These are phyloP conservation scores for Melitaea athalia DNA, from an alignment of 2,888 invertebrate genomes.

Conservation along the genomic window DNA sequence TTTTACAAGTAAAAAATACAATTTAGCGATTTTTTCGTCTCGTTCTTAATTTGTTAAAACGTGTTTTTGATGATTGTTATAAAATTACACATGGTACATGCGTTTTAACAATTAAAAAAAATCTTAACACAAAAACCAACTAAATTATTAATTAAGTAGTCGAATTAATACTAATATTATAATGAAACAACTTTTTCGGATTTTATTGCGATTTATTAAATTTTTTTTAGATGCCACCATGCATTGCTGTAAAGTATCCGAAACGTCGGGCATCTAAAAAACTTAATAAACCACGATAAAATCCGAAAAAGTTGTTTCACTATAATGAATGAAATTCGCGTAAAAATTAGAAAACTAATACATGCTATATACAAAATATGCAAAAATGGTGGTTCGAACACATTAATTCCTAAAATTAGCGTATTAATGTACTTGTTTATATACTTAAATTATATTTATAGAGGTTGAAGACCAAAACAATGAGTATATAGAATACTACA, in stretches of 20 bases:
- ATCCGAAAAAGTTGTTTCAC: no score
- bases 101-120: slow-evolving; percentile 34
- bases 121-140: slow-evolving; percentile 31
- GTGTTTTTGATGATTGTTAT: slow-evolving; percentile 9
- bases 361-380: slow-evolving; percentile 49
- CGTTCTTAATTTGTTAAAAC: slow-evolving; percentile 27
- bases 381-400: slow-evolving; percentile 66
- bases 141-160: slow-evolving; percentile 47
- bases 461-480: not conserved
- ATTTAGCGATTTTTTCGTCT: not conserved
- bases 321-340: no score
- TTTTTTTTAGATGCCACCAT: no score
- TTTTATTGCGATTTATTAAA: no score
- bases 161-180: slow-evolving; percentile 31
- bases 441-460: slow-evolving; percentile 25
- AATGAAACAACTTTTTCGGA: no score
- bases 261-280: no score
- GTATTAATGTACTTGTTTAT: slow-evolving; percentile 39
- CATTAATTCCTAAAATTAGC: slow-evolving; percentile 43
- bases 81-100: slow-evolving; percentile 7
- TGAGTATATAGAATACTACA: no score
- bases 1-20: slow-evolving; percentile 1
- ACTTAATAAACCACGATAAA: no score
- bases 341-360: slow-evolving; percentile 27
- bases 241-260: no score